Percentiles rank a stretch among this genome's conserved stretches.
phyloP scores from a whole-genome alignment of 2,797 vertebrate species.

The Centroberyx gerrardi region DNA sequence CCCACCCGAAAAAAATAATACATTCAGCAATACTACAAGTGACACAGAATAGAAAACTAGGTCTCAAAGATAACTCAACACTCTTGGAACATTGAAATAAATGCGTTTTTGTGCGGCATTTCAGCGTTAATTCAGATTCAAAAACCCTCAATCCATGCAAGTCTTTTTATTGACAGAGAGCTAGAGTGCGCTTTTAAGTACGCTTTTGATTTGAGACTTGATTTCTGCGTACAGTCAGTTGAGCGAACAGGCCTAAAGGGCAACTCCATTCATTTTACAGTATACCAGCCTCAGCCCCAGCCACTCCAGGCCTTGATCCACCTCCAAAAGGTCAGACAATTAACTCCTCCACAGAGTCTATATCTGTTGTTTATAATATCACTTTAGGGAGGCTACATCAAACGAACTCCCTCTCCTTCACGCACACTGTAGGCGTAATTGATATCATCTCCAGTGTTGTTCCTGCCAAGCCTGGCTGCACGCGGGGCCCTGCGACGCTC shows the following conservation, averaged over 20 bases:
- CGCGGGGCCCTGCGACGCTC: constrained; percentile 15
- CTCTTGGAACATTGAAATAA: not conserved
- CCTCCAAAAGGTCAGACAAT: constrained; percentile 44
- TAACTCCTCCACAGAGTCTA: constrained; percentile 13
- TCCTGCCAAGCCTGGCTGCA: constrained; percentile 29
- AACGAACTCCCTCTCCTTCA: constrained; percentile 22
- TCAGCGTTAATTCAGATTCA: not conserved
- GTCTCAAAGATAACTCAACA: not conserved
- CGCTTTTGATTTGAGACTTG: not conserved
- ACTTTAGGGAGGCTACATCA: not conserved
- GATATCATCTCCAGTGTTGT: constrained; percentile 36
- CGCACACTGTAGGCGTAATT: constrained; percentile 8
- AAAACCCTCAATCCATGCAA: not conserved
- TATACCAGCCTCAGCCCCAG: not conserved
- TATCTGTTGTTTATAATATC: constrained; percentile 12
- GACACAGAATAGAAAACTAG: constrained; percentile 9
- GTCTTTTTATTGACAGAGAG: not conserved
- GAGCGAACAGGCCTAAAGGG: constrained; percentile 5
- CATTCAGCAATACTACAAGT: not conserved
- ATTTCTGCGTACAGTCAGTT: not conserved
- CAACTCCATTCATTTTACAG: constrained; percentile 9
- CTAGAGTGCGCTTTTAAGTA: not conserved
- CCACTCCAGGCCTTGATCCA: constrained; percentile 15
- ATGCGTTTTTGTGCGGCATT: not conserved
- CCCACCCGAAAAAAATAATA: constrained; percentile 14